phyloP scores from a whole-genome alignment of 1,140 invertebrate species.

The Medauroidea extradentata region DNA sequence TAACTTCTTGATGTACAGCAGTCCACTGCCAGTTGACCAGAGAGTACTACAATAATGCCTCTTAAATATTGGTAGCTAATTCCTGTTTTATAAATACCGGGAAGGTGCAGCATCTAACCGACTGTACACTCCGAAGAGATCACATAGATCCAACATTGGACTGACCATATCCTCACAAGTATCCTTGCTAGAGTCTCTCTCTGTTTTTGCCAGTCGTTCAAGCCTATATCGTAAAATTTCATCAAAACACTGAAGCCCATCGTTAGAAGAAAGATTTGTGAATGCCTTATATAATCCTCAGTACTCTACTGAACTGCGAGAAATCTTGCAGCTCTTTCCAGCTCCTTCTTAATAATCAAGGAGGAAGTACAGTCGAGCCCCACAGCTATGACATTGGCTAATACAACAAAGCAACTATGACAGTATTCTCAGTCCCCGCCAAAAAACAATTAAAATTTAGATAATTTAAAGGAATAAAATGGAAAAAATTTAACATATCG shows the following conservation, averaged over 20 bases:
- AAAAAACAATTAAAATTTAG: too few species aligned
- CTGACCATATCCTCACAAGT: background rate
- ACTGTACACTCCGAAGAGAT: constrained; percentile 4
- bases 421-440: too few species aligned
- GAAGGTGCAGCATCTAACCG: background rate
- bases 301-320: constrained; percentile 77
- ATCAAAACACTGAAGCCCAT: constrained; percentile 70
- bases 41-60: background rate
- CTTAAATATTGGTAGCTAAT: background rate
- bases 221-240: constrained; percentile 58
- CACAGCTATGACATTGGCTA: too few species aligned
- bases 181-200: background rate
- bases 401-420: too few species aligned
- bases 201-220: background rate
- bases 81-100: background rate
- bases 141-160: constrained; percentile 13
- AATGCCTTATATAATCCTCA: constrained; percentile 83
- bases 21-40: constrained; percentile 37
- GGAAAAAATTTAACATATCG: too few species aligned
- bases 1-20: constrained; percentile 58
- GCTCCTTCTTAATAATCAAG: too few species aligned
- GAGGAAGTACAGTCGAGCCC: too few species aligned
- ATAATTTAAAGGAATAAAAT: too few species aligned
- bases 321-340: too few species aligned
- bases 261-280: constrained; percentile 63